Evolutionary conservation across 2,113 vertebrate genomes (phyloP).

Genomic region (Coturnix japonica): DNA sequence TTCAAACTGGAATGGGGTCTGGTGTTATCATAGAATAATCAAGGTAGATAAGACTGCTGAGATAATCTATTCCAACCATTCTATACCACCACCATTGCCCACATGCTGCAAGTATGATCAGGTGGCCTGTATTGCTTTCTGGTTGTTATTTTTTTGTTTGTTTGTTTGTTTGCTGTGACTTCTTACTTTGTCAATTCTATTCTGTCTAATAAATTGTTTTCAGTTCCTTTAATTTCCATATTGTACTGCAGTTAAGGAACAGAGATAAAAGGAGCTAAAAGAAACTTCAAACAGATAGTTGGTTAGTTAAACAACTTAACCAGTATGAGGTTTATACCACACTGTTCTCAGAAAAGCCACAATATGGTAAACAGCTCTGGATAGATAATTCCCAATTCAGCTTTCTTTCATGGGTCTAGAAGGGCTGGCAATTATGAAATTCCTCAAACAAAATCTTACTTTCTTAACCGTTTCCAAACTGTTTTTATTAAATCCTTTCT

Average conservation of each 20-base stretch:
- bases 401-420: slow-evolving; percentile 34
- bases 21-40: too few species aligned
- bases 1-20: too few species aligned
- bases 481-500: background rate
- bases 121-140: background rate
- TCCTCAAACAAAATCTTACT: background rate
- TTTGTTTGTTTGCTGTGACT: background rate
- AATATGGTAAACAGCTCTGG: slow-evolving; percentile 33
- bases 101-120: background rate
- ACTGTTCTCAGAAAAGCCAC: slow-evolving; percentile 40
- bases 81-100: too few species aligned
- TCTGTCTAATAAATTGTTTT: slow-evolving; percentile 51
- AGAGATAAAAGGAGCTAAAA: slow-evolving; percentile 26
- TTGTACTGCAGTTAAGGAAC: slow-evolving; percentile 55
- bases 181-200: background rate
- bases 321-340: slow-evolving; percentile 40
- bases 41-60: too few species aligned
- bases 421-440: background rate
- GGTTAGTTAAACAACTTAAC: slow-evolving; percentile 62
- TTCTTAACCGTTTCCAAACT: background rate
- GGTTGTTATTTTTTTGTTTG: too few species aligned
- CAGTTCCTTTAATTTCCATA: slow-evolving; percentile 53
- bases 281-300: slow-evolving; percentile 59
- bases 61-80: too few species aligned
- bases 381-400: slow-evolving; percentile 46